Conservation (phyloP, 2,797 vertebrate genomes). For the Eulemur rubriventer region DNA sequence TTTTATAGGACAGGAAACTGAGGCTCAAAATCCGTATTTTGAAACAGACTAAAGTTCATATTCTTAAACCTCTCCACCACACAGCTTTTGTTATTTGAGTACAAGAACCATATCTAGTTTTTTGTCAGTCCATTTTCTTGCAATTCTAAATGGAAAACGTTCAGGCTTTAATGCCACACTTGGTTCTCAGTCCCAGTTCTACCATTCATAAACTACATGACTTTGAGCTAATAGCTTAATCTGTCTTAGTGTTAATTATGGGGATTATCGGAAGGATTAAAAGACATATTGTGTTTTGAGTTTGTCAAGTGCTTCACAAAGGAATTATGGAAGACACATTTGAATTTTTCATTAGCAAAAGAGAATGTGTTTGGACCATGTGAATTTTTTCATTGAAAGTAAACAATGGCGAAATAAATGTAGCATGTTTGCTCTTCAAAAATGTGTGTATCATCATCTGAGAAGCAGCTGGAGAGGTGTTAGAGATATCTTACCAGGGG, state of each 20-base stretch:
- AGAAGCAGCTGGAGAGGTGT: not conserved
- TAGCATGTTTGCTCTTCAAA: not conserved
- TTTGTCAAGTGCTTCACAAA: conserved; percentile 12
- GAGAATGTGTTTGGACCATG: not conserved
- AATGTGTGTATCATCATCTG: not conserved
- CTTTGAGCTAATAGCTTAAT: not conserved
- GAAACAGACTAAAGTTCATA: not conserved
- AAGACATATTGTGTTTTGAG: not conserved
- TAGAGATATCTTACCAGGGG: not conserved
- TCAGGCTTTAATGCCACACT: not conserved
- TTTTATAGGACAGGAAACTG: not conserved
- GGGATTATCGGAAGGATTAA: not conserved
- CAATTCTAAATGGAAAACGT: not conserved
- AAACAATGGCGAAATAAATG: not conserved
- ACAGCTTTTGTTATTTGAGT: not conserved
- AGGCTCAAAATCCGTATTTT: conserved; percentile 16
- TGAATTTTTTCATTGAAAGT: not conserved
- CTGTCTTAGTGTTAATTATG: not conserved
- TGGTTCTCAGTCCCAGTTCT: not conserved
- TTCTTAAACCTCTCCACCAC: not conserved
- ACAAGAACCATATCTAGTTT: not conserved
- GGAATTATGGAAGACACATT: not conserved
- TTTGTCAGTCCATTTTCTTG: not conserved
- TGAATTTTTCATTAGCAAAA: not conserved
- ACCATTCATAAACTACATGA: not conserved